Conservation (phyloP, 2,113 vertebrate species). For the Pelvicachromis taeniatus region DNA sequence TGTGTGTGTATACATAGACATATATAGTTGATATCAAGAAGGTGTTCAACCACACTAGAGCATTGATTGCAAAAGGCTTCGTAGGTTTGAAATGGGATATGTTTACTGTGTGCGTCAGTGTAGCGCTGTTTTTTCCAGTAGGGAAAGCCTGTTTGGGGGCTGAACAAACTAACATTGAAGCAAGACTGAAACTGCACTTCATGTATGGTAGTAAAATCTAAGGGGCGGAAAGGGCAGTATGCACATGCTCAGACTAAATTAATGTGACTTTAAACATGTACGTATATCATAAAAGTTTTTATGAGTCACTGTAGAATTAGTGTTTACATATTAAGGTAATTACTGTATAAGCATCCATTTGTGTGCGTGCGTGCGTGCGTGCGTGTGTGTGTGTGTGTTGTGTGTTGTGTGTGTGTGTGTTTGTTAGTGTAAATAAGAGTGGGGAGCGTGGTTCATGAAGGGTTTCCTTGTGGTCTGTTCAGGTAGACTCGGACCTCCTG, state of each 20-base stretch:
- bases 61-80: constrained; percentile 41
- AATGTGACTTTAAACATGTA: constrained; percentile 24
- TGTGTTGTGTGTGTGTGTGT: constrained; percentile 25
- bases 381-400: neutral
- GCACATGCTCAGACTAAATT: neutral
- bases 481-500: constrained; percentile 56
- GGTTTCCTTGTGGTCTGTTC: constrained; percentile 63
- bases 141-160: constrained; percentile 48
- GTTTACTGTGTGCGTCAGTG: constrained; percentile 55
- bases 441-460: constrained; percentile 44
- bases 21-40: constrained; percentile 37
- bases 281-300: constrained; percentile 2
- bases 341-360: constrained; percentile 15
- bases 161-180: constrained; percentile 58
- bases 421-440: constrained; percentile 43
- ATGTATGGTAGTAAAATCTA: constrained; percentile 30
- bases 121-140: constrained; percentile 33
- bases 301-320: neutral
- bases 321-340: neutral
- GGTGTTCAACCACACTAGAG: constrained; percentile 37
- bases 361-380: neutral
- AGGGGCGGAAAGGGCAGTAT: neutral
- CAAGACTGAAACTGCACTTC: constrained; percentile 23
- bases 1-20: no score
- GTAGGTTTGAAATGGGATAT: constrained; percentile 60